Conservation (phyloP, 2,797 vertebrate species). For the Mormyrops boulengeri region DNA sequence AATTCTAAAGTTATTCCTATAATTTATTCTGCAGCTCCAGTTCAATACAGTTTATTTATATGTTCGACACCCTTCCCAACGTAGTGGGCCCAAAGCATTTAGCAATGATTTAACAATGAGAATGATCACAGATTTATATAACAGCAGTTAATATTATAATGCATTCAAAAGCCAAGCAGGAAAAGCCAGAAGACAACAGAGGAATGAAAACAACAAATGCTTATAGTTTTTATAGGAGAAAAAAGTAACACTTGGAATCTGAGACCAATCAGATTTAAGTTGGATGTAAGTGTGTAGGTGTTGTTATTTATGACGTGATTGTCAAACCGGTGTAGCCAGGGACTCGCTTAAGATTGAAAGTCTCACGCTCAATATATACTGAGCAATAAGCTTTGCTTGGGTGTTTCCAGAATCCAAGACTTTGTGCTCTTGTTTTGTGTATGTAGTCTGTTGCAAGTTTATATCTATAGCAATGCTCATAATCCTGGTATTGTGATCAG, state of each 20-base stretch:
- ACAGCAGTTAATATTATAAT: not conserved
- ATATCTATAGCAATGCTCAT: not conserved
- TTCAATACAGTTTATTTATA: not conserved
- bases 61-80: not conserved
- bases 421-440: not conserved
- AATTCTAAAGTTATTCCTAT: not conserved
- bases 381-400: too few relatives aligned
- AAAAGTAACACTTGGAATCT: not conserved
- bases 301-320: not conserved
- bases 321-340: not conserved
- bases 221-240: not conserved
- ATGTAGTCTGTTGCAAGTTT: not conserved
- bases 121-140: not conserved
- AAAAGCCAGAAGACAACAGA: not conserved
- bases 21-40: not conserved
- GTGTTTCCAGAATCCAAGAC: not conserved
- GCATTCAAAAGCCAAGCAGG: not conserved
- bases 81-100: not conserved
- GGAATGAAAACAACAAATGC: not conserved
- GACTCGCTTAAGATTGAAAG: not conserved
- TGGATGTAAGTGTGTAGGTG: not conserved
- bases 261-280: not conserved
- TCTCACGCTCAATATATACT: not conserved
- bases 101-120: not conserved
- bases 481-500: not conserved